phyloP scores from a whole-genome alignment of 2,113 vertebrate genomes.

The Poeciliopsis occidentalis region DNA sequence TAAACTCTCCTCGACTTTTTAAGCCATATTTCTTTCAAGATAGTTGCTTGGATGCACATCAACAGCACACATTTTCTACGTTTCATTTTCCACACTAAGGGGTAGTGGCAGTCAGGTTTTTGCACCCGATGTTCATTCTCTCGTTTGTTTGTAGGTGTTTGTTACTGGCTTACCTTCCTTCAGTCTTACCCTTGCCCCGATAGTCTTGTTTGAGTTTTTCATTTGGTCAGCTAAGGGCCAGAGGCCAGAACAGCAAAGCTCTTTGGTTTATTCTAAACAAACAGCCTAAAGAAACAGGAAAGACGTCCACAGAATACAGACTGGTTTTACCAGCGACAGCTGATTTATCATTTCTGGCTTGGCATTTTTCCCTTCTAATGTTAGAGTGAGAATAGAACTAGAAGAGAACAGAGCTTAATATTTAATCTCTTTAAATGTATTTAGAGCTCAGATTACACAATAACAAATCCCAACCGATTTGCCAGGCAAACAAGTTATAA shows the following conservation, averaged over 20 bases:
- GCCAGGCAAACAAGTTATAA: slow-evolving; percentile 66
- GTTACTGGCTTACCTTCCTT: slow-evolving; percentile 34
- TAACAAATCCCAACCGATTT: slow-evolving; percentile 53
- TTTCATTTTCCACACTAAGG: slow-evolving; percentile 5
- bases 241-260: slow-evolving; percentile 30
- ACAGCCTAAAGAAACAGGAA: slow-evolving; percentile 35
- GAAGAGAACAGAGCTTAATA: slow-evolving; percentile 56
- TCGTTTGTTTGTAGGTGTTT: slow-evolving; percentile 58
- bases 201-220: slow-evolving; percentile 42
- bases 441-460: slow-evolving; percentile 49
- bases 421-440: slow-evolving; percentile 70
- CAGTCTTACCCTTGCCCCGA: slow-evolving; percentile 23
- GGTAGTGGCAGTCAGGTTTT: slow-evolving; percentile 48
- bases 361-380: slow-evolving; percentile 27
- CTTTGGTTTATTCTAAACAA: slow-evolving; percentile 56
- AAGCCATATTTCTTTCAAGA: slow-evolving; percentile 11
- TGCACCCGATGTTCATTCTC: slow-evolving; percentile 48
- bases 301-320: slow-evolving; percentile 37
- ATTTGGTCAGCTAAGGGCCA: slow-evolving; percentile 23
- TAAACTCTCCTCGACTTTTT: slow-evolving; percentile 2
- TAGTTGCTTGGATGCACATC: slow-evolving; percentile 11
- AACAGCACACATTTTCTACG: slow-evolving; percentile 2
- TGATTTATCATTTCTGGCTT: slow-evolving; percentile 48
- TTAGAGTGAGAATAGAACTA: slow-evolving; percentile 30
- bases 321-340: slow-evolving; percentile 47